Evolutionary conservation across 2,888 invertebrate species (phyloP), one percentile per base, ranked within the genome.

Genomic region (Smittia aterrima): DNA sequence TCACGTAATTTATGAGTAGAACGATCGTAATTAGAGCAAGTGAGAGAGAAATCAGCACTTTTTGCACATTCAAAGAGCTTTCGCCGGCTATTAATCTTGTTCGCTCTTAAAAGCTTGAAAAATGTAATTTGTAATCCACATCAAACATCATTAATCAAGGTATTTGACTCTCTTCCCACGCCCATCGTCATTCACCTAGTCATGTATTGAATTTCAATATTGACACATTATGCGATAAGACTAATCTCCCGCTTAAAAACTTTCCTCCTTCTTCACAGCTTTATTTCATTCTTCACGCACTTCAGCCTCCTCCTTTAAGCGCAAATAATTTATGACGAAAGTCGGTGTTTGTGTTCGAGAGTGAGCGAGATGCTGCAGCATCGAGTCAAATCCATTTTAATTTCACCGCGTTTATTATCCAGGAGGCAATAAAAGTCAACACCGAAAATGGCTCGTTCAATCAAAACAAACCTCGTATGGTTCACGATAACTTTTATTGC

Each of bases 81-180:
- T 24, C 27, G 25, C 16, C 25, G 58, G 58, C 72, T 72, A 72
- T 72, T 72, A 72, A 72, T 72, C 72, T 72, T 72, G 40, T 20
- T 62, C 7, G 22, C 41, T 68, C 24, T 70, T 53, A 27, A 70
- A 70, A 70, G 47, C 41, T 68, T 41, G 68, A 72, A 62, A 72
- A 72, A 62, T 72, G 72, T 72, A 72, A 72, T 72, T 72, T 72
- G 72, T 72, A 62, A 72, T 72, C 62, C 72, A 72, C 62, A 72
- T 72, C 72, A 72, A 72, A 72, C 72, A 72, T 72, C 72, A 72
- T 72, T 72, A 72, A 72, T 72, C 72, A 72, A 62, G 62, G 38
- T 72, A 40, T 62, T 72, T 38, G 18, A 24, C 58, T 47, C 54
- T 32, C 27, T 72, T 71, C 25, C 27, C 22, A 18, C 53, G 47